Evolutionary conservation across 2,797 vertebrate genomes (phyloP).

Genomic region (Nyctalus aviator): DNA sequence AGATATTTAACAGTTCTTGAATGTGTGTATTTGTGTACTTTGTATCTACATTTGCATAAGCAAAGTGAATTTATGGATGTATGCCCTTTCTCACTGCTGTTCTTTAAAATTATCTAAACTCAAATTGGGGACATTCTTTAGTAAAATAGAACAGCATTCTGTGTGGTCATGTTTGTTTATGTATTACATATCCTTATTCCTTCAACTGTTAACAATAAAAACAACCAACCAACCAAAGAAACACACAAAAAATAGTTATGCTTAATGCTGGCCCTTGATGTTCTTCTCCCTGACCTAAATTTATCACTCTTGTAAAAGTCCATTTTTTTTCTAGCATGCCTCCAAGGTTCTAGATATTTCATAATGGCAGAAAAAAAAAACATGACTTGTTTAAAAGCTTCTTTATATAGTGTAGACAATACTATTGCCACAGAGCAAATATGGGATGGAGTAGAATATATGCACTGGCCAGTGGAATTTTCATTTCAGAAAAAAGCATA

Average conservation of each 20-base stretch:
- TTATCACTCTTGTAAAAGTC: not conserved
- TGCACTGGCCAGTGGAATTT: slow-evolving; percentile 67
- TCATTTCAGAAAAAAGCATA: slow-evolving; percentile 52
- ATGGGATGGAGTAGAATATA: slow-evolving; percentile 74
- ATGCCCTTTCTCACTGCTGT: slow-evolving; percentile 81
- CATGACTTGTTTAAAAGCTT: slow-evolving; percentile 77
- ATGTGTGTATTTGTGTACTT: slow-evolving; percentile 79
- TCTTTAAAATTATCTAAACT: slow-evolving; percentile 55
- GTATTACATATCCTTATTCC: slow-evolving; percentile 40
- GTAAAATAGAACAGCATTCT: slow-evolving; percentile 58
- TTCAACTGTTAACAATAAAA: slow-evolving; percentile 26
- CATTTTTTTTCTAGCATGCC: not conserved
- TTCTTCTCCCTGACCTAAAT: slow-evolving; percentile 53
- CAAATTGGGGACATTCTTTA: slow-evolving; percentile 59
- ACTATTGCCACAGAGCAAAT: slow-evolving; percentile 81
- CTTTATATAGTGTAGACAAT: slow-evolving; percentile 79
- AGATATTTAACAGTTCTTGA: slow-evolving; percentile 74
- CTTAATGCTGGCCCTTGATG: not conserved
- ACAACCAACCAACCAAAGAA: slow-evolving; percentile 38
- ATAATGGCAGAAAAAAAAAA: slow-evolving; percentile 63
- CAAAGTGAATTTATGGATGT: slow-evolving; percentile 85
- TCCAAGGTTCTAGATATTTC: slow-evolving; percentile 66
- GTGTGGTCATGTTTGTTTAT: slow-evolving; percentile 59
- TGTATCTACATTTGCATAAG: slow-evolving; percentile 79
- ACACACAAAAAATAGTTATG: not conserved